Conservation (phyloP, 2,797 vertebrate genomes). For the Eulemur albifrons region DNA sequence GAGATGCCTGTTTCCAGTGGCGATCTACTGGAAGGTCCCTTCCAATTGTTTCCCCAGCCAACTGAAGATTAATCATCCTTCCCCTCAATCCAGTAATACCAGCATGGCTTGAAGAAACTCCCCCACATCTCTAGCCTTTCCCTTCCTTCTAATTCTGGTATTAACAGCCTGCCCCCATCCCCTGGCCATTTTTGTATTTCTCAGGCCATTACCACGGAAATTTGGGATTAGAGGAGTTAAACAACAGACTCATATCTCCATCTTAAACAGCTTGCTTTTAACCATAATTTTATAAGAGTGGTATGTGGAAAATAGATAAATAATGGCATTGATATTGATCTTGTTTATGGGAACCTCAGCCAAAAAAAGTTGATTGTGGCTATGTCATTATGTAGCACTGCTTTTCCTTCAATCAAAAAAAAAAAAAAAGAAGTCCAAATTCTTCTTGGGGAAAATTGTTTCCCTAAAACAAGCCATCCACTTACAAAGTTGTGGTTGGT, state of each 20-base stretch:
- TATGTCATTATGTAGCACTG: background rate
- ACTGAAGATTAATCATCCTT: background rate
- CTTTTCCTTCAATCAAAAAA: background rate
- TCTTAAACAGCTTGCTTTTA: conserved; percentile 21
- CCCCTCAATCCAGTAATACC: background rate
- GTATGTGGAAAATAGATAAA: background rate
- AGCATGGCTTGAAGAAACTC: background rate
- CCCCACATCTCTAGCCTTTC: background rate
- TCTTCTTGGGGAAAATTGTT: background rate
- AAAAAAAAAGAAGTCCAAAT: background rate
- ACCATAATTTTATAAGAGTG: conserved; percentile 11
- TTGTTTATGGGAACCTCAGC: conserved; percentile 35
- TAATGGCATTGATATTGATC: conserved; percentile 23
- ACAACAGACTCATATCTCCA: background rate
- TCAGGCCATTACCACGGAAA: background rate
- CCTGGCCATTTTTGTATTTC: background rate
- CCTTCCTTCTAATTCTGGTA: background rate
- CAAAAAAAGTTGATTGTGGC: conserved; percentile 23
- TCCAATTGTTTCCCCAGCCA: background rate
- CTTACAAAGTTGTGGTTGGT: background rate
- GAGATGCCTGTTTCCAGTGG: background rate
- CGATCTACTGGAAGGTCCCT: background rate
- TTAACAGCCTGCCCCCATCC: background rate
- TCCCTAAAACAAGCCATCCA: conserved; percentile 26
- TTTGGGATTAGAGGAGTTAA: background rate